Evolutionary conservation across 2,797 vertebrate species (phyloP).

Genomic region (Pseudotriccus pelzelni): DNA sequence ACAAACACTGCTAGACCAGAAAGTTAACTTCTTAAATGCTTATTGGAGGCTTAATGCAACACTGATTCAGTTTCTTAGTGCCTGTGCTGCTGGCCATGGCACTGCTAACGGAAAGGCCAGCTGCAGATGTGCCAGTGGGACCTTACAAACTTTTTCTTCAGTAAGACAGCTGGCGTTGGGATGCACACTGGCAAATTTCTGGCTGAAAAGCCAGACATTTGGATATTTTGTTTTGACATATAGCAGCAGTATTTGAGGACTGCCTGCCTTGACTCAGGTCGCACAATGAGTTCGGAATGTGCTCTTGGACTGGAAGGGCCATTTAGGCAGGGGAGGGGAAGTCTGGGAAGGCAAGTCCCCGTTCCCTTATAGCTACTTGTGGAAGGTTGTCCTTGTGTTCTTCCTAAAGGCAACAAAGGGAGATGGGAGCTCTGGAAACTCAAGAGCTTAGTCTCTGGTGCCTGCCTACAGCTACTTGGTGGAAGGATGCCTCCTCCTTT

Average conservation of each 20-base stretch:
- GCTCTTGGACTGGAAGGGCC: neutral
- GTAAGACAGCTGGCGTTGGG: neutral
- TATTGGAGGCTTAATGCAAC: neutral
- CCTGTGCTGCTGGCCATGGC: neutral
- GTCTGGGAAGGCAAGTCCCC: neutral
- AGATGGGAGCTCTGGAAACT: neutral
- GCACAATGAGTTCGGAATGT: neutral
- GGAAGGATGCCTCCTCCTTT: conserved; percentile 47
- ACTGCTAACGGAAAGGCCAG: neutral
- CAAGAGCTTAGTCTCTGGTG: neutral
- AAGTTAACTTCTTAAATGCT: neutral
- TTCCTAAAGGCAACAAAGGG: neutral
- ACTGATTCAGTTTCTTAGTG: neutral
- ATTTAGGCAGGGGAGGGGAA: neutral
- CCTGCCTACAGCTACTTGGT: neutral
- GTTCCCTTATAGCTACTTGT: neutral
- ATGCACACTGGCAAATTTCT: neutral
- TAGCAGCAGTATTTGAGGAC: neutral
- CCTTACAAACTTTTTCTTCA: neutral
- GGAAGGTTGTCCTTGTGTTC: neutral
- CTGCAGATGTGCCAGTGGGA: neutral
- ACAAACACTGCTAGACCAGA: neutral
- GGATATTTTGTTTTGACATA: neutral
- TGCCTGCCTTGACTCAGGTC: neutral
- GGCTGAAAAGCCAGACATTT: neutral